Evolutionary conservation across 2,888 invertebrate genomes (phyloP).

Genomic region (Vannuccia rotundouncinata): DNA sequence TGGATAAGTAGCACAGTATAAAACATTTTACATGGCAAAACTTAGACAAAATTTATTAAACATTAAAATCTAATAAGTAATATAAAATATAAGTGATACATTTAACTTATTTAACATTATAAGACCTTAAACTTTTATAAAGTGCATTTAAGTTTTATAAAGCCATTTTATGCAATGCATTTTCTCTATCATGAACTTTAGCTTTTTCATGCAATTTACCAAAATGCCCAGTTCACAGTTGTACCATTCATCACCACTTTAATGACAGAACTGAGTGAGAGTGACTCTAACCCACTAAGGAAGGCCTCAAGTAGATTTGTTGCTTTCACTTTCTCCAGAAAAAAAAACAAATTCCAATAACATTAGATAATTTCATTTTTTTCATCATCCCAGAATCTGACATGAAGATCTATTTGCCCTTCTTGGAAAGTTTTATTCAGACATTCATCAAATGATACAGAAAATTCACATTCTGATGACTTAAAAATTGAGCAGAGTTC

Average conservation of each 20-base stretch:
- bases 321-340: background rate
- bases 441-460: background rate
- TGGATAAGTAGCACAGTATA: no score
- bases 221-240: slow-evolving; percentile 7
- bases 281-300: background rate
- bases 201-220: no score
- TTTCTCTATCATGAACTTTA: no score
- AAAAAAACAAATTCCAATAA: background rate
- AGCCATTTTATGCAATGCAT: no score
- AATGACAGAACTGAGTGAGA: background rate
- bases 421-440: slow-evolving; percentile 11
- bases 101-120: no score
- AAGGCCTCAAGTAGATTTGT: background rate
- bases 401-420: background rate
- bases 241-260: background rate
- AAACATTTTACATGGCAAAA: no score
- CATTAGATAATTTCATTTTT: background rate
- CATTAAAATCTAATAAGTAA: no score
- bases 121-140: no score
- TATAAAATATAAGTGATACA: no score
- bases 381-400: background rate
- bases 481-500: no score
- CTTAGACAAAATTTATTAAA: no score
- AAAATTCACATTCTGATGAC: background rate
- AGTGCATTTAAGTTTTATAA: no score